A percentile compares a stretch with the other conserved stretches of the same genome.
Conservation (phyloP, 2,888 invertebrate genomes). For the Hypomecis atomaria region DNA sequence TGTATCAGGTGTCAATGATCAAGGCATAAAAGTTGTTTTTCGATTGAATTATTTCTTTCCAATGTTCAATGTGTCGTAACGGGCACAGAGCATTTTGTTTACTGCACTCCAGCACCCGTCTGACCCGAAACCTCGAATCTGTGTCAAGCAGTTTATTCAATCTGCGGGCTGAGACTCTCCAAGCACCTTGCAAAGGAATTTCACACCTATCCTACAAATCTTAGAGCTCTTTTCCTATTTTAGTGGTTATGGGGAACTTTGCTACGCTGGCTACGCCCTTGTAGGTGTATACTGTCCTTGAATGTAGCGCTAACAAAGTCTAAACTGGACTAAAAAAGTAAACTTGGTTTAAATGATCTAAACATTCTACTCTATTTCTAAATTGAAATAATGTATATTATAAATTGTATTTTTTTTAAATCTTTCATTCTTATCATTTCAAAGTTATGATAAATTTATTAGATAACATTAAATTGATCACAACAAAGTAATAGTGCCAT, state of each 20-base stretch:
- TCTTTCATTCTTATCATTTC: too few species aligned
- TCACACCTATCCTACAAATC: conserved; percentile 48
- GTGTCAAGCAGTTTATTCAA: conserved; percentile 85
- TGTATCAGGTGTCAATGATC: conserved; percentile 8
- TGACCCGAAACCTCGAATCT: conserved; percentile 83
- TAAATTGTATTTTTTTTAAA: too few species aligned
- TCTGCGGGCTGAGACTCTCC: conserved; percentile 72
- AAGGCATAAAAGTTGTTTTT: conserved; percentile 20
- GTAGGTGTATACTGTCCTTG: conserved; percentile 75
- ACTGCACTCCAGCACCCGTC: conserved; percentile 69
- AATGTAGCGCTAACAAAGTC: conserved; percentile 66
- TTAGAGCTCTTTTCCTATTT: conserved; percentile 57
- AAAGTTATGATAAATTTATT: too few species aligned
- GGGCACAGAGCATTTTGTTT: conserved; percentile 67
- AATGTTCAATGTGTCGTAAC: conserved; percentile 72
- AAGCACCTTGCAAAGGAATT: conserved; percentile 53
- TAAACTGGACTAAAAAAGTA: conserved; percentile 52
- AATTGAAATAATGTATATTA: background rate
- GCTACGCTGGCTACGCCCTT: conserved; percentile 69
- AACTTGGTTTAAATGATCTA: conserved; percentile 39
- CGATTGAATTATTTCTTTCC: conserved; percentile 50
- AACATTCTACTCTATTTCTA: background rate
- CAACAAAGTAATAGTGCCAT: too few species aligned
- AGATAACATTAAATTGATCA: too few species aligned
- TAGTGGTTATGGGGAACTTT: conserved; percentile 51